These are phyloP conservation scores for Aphodius sticticus DNA, from an alignment of 2,888 invertebrate species.

Conservation along the genomic window DNA sequence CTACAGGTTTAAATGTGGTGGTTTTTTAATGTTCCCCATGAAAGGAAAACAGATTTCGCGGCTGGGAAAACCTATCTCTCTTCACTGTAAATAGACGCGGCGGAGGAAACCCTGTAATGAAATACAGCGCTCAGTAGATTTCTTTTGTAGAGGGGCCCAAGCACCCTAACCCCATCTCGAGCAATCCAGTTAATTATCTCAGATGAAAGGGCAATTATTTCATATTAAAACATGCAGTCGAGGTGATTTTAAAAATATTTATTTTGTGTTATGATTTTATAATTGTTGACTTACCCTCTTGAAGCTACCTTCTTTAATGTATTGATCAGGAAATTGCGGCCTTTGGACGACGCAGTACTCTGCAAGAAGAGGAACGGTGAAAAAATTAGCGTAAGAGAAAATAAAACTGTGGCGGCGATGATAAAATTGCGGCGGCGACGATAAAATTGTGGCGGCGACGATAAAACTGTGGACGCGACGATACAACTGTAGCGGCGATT, in stretches of 20 bases:
- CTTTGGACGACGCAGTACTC: conserved; percentile 86
- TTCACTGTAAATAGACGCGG: neutral
- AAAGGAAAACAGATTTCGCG: neutral
- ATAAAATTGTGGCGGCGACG: neutral
- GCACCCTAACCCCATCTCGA: neutral
- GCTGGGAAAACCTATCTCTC: neutral
- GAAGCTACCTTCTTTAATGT: conserved; percentile 85
- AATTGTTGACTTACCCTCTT: conserved; percentile 73
- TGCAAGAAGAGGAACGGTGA: conserved; percentile 55
- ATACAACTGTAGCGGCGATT: neutral
- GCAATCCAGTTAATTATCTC: neutral
- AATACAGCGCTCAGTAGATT: neutral
- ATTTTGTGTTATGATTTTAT: neutral
- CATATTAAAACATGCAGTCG: too few species aligned
- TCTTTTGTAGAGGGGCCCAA: neutral
- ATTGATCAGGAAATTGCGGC: conserved; percentile 82
- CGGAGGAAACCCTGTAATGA: neutral
- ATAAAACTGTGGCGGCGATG: neutral
- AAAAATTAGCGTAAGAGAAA: neutral
- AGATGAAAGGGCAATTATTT: neutral
- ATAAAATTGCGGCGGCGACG: too few species aligned
- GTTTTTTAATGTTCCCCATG: neutral
- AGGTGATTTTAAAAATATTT: too few species aligned
- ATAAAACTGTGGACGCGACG: too few species aligned
- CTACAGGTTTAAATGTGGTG: neutral